A percentile compares a stretch with the other conserved stretches of the same genome.
Evolutionary conservation across 2,888 invertebrate genomes (phyloP).

Genomic region (Callosobruchus maculatus): DNA sequence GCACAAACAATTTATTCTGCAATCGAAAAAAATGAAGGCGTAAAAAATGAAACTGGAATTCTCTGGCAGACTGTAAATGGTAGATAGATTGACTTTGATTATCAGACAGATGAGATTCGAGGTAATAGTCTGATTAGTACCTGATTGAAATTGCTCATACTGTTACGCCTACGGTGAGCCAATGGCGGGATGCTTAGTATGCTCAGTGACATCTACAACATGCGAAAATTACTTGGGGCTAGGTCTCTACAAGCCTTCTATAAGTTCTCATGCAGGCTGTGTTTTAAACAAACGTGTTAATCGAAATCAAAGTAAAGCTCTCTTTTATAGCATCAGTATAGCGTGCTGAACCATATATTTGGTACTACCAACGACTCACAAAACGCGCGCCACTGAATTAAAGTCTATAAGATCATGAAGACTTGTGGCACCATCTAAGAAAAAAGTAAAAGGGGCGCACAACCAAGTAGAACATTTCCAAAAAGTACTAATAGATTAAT

Average conservation of each 20-base stretch:
- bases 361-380: too few species aligned
- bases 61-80: too few species aligned
- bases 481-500: too few species aligned
- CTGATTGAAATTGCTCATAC: conserved; percentile 49
- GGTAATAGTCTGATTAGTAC: conserved; percentile 22
- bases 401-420: too few species aligned
- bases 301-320: neutral
- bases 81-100: too few species aligned
- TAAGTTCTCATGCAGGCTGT: neutral
- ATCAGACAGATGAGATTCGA: neutral
- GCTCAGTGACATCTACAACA: conserved; percentile 52
- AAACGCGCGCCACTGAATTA: too few species aligned
- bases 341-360: neutral
- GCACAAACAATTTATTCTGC: too few species aligned
- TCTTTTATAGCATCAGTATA: neutral
- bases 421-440: too few species aligned
- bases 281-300: neutral
- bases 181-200: conserved; percentile 44
- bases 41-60: too few species aligned
- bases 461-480: too few species aligned
- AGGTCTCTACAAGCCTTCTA: conserved; percentile 9
- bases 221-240: conserved; percentile 31
- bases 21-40: too few species aligned
- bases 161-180: conserved; percentile 49
- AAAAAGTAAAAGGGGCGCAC: too few species aligned